Evolutionary conservation across 1,140 invertebrate species (phyloP).

Genomic region (Globodera rostochiensis): DNA sequence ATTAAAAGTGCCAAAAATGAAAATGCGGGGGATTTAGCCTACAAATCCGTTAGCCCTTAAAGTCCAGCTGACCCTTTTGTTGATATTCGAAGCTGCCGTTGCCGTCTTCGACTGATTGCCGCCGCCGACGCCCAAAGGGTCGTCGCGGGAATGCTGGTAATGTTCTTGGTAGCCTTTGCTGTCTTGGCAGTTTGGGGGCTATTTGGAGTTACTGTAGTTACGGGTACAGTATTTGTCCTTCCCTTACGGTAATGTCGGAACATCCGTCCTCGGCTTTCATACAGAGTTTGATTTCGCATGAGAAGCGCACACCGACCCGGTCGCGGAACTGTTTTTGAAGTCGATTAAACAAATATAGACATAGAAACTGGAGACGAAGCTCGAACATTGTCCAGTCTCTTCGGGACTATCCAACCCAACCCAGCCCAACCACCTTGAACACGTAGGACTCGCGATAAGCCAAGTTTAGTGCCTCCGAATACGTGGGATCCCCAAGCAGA

Average conservation of each 20-base stretch:
- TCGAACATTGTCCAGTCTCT: too few relatives aligned
- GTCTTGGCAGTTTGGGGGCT: conserved; percentile 52
- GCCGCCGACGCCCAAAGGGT: neutral
- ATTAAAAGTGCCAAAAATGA: neutral
- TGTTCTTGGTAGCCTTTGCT: conserved; percentile 24
- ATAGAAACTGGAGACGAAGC: neutral
- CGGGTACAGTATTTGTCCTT: neutral
- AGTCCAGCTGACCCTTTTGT: neutral
- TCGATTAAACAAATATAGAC: neutral
- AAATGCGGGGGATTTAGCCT: conserved; percentile 8
- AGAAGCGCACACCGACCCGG: conserved; percentile 60
- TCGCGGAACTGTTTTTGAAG: conserved; percentile 51
- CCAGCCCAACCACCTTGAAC: conserved; percentile 45
- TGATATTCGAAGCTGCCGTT: neutral
- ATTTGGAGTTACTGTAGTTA: conserved; percentile 12
- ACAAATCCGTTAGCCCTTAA: neutral
- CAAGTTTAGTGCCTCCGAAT: conserved; percentile 63
- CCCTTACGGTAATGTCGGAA: conserved; percentile 61
- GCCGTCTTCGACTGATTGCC: neutral
- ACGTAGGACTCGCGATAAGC: conserved; percentile 63
- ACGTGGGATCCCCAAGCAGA: conserved; percentile 63
- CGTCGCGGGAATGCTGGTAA: neutral
- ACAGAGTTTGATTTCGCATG: conserved; percentile 62
- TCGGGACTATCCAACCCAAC: too few relatives aligned
- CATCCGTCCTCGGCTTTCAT: conserved; percentile 63